These are phyloP conservation scores for Gadus chalcogrammus DNA, from an alignment of 2,113 vertebrate genomes.

Conservation along the genomic window DNA sequence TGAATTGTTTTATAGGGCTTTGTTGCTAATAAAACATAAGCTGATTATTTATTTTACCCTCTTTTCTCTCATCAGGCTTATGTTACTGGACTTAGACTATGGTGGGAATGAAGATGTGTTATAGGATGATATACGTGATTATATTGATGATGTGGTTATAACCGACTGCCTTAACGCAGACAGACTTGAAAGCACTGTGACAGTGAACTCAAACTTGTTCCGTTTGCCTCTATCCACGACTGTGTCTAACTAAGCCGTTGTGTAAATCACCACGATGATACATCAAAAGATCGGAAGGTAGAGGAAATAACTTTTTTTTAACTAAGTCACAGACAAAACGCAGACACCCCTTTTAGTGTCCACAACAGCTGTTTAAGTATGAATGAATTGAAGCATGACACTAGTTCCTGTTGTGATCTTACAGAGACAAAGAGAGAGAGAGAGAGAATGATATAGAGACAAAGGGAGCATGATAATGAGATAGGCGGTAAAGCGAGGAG, in stretches of 20 bases:
- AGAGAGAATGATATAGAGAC: background rate
- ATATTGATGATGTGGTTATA: no score
- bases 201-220: no score
- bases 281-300: no score
- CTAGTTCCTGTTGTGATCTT: background rate
- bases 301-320: background rate
- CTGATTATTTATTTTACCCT: conserved; percentile 51
- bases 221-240: no score
- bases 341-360: background rate
- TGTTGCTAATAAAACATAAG: conserved; percentile 91
- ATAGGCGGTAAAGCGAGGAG: conserved; percentile 23
- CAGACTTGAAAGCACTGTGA: no score
- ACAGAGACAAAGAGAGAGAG: background rate
- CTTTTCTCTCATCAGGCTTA: conserved; percentile 1
- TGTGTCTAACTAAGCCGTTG: no score
- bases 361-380: background rate
- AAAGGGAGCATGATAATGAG: conserved; percentile 3
- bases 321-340: background rate
- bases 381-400: background rate
- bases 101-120: no score
- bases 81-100: background rate
- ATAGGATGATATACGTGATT: no score
- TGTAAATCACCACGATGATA: no score
- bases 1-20: conserved; percentile 77
- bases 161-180: no score